These are phyloP conservation scores for Periophthalmus modestus DNA, from an alignment of 2,113 vertebrate species.

Conservation along the genomic window DNA sequence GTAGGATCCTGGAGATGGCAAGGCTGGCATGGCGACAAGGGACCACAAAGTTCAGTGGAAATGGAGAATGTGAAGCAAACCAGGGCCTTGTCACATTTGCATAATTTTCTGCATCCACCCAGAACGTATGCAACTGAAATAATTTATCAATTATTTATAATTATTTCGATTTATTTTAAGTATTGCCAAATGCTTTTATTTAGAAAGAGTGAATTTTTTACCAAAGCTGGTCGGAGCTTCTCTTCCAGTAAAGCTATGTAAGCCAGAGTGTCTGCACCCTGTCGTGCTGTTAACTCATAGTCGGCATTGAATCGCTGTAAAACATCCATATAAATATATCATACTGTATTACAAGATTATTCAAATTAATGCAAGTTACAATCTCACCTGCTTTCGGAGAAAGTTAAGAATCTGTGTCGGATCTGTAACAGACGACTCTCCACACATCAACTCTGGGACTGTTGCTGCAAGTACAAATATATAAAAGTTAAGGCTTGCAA, in stretches of 20 bases:
- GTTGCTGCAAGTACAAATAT: constrained; percentile 55
- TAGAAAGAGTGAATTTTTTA: constrained; percentile 46
- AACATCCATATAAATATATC: background rate
- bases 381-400: constrained; percentile 87
- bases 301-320: constrained; percentile 92
- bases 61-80: constrained; percentile 91
- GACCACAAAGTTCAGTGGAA: constrained; percentile 88
- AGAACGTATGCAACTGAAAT: constrained; percentile 94
- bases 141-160: constrained; percentile 2
- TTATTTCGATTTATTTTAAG: background rate
- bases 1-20: constrained; percentile 87
- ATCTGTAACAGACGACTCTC: constrained; percentile 82
- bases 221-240: constrained; percentile 90
- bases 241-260: constrained; percentile 96
- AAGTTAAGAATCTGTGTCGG: constrained; percentile 91
- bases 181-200: background rate
- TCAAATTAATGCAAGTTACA: background rate
- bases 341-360: background rate
- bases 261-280: constrained; percentile 96
- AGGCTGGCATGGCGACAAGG: constrained; percentile 84
- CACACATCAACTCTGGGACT: constrained; percentile 83
- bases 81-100: constrained; percentile 90
- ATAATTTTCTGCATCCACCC: constrained; percentile 97
- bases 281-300: constrained; percentile 89
- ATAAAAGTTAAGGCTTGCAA: background rate